A percentile compares a stretch with the other conserved stretches of the same genome.
Conservation (phyloP, 2,797 vertebrate species). For the Triplophysa bombifrons region DNA sequence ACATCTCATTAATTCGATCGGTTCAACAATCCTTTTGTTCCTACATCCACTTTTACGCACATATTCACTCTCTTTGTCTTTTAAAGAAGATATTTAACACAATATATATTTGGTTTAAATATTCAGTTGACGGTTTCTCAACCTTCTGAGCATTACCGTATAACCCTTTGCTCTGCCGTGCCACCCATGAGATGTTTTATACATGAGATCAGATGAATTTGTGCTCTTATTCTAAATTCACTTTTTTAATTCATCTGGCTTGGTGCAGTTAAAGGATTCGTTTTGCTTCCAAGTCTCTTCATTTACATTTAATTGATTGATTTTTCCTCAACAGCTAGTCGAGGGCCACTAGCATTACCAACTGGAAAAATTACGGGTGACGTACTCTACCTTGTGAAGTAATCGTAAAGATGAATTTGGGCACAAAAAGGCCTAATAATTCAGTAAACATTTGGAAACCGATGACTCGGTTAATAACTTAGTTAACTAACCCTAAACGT, state of each 20-base stretch:
- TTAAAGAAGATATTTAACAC: constrained; percentile 21
- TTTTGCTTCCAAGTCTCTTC: constrained; percentile 2
- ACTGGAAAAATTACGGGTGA: not conserved
- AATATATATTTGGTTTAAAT: constrained; percentile 6
- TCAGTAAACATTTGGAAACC: not conserved
- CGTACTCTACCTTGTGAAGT: not conserved
- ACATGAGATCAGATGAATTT: constrained; percentile 39
- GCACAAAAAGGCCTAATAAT: not conserved
- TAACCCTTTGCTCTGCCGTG: constrained; percentile 30
- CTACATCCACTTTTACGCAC: not conserved
- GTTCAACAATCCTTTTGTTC: constrained; percentile 22
- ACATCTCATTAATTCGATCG: constrained; percentile 35
- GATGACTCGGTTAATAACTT: not conserved
- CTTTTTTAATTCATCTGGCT: constrained; percentile 10
- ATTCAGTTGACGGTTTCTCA: constrained; percentile 28
- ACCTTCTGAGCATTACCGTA: constrained; percentile 20
- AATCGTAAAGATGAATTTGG: not conserved
- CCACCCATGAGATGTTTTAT: constrained; percentile 38
- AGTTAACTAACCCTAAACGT: too few species aligned
- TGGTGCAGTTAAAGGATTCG: not conserved
- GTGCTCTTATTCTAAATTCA: constrained; percentile 1
- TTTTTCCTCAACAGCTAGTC: not conserved
- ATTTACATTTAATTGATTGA: not conserved
- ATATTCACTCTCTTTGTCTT: constrained; percentile 14
- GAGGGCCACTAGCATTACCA: not conserved